Evolutionary conservation across 2,888 invertebrate species (phyloP).

Genomic region (Drosophila lutescens): DNA sequence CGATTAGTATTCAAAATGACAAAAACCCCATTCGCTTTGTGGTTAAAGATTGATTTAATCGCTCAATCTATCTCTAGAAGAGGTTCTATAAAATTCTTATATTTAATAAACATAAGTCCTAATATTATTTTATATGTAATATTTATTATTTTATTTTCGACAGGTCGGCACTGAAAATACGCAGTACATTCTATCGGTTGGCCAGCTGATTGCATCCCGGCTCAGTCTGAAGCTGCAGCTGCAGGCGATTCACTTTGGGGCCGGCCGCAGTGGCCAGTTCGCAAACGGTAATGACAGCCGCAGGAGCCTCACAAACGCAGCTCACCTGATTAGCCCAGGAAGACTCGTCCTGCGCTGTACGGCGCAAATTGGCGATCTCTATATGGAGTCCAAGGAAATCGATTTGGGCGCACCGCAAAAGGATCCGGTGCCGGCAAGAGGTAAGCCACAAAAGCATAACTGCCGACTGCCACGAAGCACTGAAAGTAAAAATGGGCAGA

Average conservation of each 20-base stretch:
- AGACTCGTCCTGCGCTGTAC: constrained; percentile 89
- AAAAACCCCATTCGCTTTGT: constrained; percentile 20
- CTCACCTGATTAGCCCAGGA: constrained; percentile 53
- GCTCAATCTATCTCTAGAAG: background rate
- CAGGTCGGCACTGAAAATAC: constrained; percentile 83
- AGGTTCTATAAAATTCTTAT: too few species aligned
- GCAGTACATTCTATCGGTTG: constrained; percentile 83
- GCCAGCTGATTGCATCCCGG: constrained; percentile 83
- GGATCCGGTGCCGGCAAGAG: constrained; percentile 92
- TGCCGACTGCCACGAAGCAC: constrained; percentile 22
- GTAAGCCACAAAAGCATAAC: constrained; percentile 84
- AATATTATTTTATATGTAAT: too few species aligned
- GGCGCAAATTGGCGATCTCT: constrained; percentile 89
- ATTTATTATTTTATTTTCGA: constrained; percentile 24
- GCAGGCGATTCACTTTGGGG: constrained; percentile 83
- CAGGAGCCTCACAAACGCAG: constrained; percentile 53
- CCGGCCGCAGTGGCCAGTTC: constrained; percentile 47
- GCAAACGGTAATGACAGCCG: constrained; percentile 38
- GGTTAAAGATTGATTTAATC: constrained; percentile 22
- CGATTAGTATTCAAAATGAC: constrained; percentile 32
- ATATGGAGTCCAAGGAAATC: constrained; percentile 88
- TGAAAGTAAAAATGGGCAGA: background rate
- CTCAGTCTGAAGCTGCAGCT: constrained; percentile 83
- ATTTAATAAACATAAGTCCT: too few species aligned
- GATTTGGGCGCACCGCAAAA: constrained; percentile 88